These are phyloP conservation scores for Caenorhabditis sp. DNA, from an alignment of 2,888 invertebrate species.

Conservation along the genomic window DNA sequence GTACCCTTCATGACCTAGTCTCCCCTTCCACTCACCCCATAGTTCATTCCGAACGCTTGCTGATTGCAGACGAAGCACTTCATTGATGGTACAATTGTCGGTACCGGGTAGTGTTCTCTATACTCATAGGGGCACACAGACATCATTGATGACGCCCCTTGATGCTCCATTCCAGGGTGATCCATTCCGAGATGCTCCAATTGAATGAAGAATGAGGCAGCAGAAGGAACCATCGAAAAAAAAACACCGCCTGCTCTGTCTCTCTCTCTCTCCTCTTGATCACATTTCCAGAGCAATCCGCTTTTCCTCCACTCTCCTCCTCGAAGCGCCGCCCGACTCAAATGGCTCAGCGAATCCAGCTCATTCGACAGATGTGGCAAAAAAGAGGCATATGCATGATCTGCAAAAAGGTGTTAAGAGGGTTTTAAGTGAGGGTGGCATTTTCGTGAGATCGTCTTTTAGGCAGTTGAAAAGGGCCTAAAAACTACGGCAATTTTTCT, in stretches of 20 bases:
- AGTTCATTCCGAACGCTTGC: constrained; percentile 51
- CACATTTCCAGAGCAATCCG: constrained; percentile 49
- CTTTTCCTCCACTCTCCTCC: constrained; percentile 19
- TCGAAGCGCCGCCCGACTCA: constrained; percentile 21
- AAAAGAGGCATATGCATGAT: too few relatives aligned
- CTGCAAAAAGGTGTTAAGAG: not conserved
- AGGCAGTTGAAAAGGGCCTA: too few relatives aligned
- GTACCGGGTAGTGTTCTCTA: not conserved
- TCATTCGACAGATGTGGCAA: not conserved
- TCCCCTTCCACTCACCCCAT: constrained; percentile 35
- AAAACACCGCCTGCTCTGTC: constrained; percentile 22
- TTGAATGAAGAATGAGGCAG: constrained; percentile 17
- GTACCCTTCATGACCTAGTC: too few relatives aligned
- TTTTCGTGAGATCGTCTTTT: not conserved
- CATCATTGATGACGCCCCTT: not conserved
- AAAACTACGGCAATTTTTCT: not conserved
- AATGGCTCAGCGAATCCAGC: constrained; percentile 22
- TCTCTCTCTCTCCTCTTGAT: constrained; percentile 17
- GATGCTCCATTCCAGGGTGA: too few relatives aligned
- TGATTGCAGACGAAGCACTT: constrained; percentile 36
- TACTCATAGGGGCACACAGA: not conserved
- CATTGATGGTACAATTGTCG: not conserved
- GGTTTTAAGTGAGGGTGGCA: constrained; percentile 1
- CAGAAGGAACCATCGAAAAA: constrained; percentile 12
- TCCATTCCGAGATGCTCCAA: not conserved